Conservation (phyloP, 2,797 vertebrate species). For the Dendrocincla fuliginosa region DNA sequence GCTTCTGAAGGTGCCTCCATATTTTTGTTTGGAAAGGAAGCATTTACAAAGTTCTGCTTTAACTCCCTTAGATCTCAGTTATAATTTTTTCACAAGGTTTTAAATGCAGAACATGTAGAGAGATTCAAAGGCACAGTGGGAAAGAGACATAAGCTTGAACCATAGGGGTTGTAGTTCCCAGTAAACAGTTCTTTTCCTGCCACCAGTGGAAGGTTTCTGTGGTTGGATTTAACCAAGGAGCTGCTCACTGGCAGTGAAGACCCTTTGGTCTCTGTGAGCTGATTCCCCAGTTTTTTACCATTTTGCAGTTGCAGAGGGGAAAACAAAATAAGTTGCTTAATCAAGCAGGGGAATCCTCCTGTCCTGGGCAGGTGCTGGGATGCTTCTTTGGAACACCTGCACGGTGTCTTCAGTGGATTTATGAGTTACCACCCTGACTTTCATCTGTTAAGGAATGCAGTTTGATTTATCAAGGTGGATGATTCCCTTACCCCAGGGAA, state of each 20-base stretch:
- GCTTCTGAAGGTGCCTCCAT: neutral
- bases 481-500: neutral
- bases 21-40: neutral
- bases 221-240: neutral
- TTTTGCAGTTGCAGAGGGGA: neutral
- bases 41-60: slow-evolving; percentile 31
- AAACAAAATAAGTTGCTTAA: neutral
- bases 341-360: slow-evolving; percentile 13
- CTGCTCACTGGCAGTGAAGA: neutral
- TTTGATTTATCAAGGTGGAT: neutral
- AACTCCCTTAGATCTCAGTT: slow-evolving; percentile 15
- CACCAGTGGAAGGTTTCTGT: neutral
- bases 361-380: neutral
- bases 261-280: neutral
- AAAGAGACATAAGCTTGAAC: slow-evolving; percentile 4
- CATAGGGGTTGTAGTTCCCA: neutral
- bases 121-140: slow-evolving; percentile 36
- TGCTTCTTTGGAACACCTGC: neutral
- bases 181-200: neutral
- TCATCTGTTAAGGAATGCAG: neutral
- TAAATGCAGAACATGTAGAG: neutral
- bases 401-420: neutral
- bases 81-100: neutral
- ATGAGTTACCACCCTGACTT: neutral
- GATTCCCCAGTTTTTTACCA: neutral